A percentile compares a stretch with the other conserved stretches of the same genome.
These are phyloP conservation scores for Drosophila erecta DNA, from an alignment of 1,140 invertebrate species.

Conservation along the genomic window DNA sequence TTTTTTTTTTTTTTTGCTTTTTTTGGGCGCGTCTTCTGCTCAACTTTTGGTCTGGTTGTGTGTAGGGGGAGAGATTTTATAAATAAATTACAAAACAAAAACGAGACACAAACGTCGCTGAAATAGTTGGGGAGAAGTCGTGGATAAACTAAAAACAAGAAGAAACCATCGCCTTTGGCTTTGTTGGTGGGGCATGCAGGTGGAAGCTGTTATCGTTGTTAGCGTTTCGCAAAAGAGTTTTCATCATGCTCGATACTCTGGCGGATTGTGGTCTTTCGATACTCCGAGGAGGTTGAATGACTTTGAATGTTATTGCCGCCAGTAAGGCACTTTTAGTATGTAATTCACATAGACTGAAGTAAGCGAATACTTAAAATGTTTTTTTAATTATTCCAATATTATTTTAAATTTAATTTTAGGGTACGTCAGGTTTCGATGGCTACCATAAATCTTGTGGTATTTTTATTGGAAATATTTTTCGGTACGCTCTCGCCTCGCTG, in stretches of 20 bases:
- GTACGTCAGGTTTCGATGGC: constrained; percentile 1
- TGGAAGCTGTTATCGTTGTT: constrained; percentile 70
- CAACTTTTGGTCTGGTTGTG: constrained; percentile 45
- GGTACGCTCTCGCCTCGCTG: constrained; percentile 32
- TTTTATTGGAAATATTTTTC: constrained; percentile 26
- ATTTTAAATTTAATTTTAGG: not conserved
- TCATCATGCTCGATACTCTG: constrained; percentile 29
- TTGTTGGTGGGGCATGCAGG: constrained; percentile 55
- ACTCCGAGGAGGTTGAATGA: not conserved
- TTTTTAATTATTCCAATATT: too few species aligned
- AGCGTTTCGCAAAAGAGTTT: constrained; percentile 78
- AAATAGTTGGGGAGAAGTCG: constrained; percentile 43
- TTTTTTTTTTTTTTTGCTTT: constrained; percentile 16
- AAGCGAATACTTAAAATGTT: too few species aligned
- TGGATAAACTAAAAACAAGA: constrained; percentile 16
- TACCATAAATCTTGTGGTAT: constrained; percentile 8
- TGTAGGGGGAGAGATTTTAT: constrained; percentile 74
- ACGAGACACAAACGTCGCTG: constrained; percentile 32
- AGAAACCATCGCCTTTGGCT: constrained; percentile 50
- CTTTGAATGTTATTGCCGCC: not conserved
- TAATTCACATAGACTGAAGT: not conserved
- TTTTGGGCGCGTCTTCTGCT: constrained; percentile 47
- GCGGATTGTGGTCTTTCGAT: not conserved
- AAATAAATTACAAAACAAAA: constrained; percentile 71
- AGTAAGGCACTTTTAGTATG: not conserved